phyloP scores from a whole-genome alignment of 2,113 vertebrate genomes.

The Empidonax traillii region DNA sequence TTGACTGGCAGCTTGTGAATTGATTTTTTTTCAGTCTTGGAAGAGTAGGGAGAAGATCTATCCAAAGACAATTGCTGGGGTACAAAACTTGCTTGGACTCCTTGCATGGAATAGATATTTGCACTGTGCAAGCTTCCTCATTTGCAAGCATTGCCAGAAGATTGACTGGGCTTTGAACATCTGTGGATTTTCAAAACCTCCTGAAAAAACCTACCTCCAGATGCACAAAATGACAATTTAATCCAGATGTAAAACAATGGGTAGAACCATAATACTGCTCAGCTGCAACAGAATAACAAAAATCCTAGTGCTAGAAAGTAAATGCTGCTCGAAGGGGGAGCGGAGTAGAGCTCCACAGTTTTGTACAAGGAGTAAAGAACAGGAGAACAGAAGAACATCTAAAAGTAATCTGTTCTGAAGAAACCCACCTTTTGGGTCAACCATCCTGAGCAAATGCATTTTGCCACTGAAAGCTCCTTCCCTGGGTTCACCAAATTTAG shows the following conservation, averaged over 20 bases:
- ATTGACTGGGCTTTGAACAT: neutral
- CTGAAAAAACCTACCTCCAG: neutral
- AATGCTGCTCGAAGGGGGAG: neutral
- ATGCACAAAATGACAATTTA: neutral
- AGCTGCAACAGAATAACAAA: neutral
- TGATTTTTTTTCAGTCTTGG: neutral
- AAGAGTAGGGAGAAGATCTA: neutral
- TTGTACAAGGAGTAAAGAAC: neutral
- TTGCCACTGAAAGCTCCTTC: neutral
- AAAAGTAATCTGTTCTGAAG: neutral
- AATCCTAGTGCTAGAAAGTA: neutral
- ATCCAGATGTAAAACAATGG: constrained; percentile 28
- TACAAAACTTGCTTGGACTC: neutral
- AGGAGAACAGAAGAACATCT: neutral
- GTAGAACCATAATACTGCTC: neutral
- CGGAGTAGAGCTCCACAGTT: neutral
- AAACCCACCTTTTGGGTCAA: neutral
- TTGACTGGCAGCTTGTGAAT: neutral
- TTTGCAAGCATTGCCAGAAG: neutral
- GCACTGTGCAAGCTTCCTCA: neutral
- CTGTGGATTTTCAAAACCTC: neutral
- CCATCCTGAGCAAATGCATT: neutral
- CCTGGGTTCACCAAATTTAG: neutral
- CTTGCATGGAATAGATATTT: neutral
- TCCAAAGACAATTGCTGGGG: neutral